phyloP scores from a whole-genome alignment of 2,888 invertebrate genomes.

The Tetropium fuscum region DNA sequence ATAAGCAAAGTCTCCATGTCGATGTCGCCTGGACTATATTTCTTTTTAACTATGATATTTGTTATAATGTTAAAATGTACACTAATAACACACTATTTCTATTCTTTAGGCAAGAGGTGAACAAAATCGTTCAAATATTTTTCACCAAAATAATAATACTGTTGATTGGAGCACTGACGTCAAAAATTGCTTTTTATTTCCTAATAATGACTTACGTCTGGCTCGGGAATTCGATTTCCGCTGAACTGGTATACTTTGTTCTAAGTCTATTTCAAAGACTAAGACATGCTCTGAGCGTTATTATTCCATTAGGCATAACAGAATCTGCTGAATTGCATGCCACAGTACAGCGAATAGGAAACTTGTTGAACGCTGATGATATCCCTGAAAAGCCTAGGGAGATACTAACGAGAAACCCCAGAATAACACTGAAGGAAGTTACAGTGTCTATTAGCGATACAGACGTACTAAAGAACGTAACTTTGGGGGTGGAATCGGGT shows the following conservation, averaged over 20 bases:
- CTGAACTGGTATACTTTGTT: constrained; percentile 87
- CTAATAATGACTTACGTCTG: constrained; percentile 72
- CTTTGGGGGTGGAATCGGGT: constrained; percentile 61
- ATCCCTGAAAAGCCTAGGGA: constrained; percentile 13
- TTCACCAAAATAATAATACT: constrained; percentile 51
- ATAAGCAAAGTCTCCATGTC: too few species aligned
- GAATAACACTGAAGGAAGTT: constrained; percentile 43
- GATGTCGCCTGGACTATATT: too few species aligned
- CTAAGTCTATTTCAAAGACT: constrained; percentile 90
- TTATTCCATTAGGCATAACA: constrained; percentile 87
- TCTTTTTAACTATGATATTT: too few species aligned
- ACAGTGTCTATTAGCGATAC: constrained; percentile 46
- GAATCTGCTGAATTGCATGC: constrained; percentile 83
- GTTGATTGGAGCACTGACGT: constrained; percentile 53
- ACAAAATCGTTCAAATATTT: constrained; percentile 64
- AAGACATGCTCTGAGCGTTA: constrained; percentile 87
- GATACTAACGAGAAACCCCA: constrained; percentile 28
- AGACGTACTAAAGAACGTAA: constrained; percentile 63
- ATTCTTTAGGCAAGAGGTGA: constrained; percentile 74
- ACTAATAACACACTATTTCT: too few species aligned
- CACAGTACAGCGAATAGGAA: constrained; percentile 77
- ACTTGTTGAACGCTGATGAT: constrained; percentile 67
- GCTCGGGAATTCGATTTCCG: constrained; percentile 77
- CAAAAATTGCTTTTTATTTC: constrained; percentile 57
- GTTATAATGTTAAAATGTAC: too few species aligned